These are phyloP conservation scores for Apamea epomidion DNA, from an alignment of 2,888 invertebrate genomes.

Conservation along the genomic window DNA sequence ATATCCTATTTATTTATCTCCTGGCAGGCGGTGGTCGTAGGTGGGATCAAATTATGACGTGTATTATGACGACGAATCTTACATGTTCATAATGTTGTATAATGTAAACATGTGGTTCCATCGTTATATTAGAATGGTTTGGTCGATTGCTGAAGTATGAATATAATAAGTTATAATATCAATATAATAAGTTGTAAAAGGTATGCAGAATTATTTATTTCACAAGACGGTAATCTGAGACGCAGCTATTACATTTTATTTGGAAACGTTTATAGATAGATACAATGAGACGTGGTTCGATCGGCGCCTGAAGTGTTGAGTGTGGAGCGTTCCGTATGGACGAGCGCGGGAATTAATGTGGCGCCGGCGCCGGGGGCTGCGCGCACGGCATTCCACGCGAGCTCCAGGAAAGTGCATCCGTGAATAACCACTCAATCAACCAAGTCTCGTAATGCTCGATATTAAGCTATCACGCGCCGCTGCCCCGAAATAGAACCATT, in stretches of 20 bases:
- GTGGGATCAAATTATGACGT: not conserved
- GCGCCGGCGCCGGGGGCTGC: constrained; percentile 70
- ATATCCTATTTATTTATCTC: not conserved
- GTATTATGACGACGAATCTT: not conserved
- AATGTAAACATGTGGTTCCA: not conserved
- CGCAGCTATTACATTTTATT: constrained; percentile 36
- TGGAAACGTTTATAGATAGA: constrained; percentile 36
- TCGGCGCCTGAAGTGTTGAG: constrained; percentile 44
- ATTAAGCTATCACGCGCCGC: constrained; percentile 82
- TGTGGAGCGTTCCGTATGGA: constrained; percentile 52
- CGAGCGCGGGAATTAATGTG: constrained; percentile 63
- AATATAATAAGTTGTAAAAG: not conserved
- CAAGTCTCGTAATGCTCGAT: constrained; percentile 74
- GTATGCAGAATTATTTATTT: not conserved
- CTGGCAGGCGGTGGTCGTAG: not conserved
- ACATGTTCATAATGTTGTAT: not conserved
- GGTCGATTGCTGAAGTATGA: not conserved
- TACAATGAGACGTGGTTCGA: constrained; percentile 13
- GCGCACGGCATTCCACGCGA: constrained; percentile 73
- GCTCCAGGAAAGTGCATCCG: constrained; percentile 80
- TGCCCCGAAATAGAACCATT: constrained; percentile 82
- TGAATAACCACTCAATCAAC: constrained; percentile 79
- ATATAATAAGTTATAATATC: no score
- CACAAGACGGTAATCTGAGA: constrained; percentile 14
- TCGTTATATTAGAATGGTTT: not conserved